Evolutionary conservation across 2,888 invertebrate genomes (phyloP).

Genomic region (Cyclophora punctaria): DNA sequence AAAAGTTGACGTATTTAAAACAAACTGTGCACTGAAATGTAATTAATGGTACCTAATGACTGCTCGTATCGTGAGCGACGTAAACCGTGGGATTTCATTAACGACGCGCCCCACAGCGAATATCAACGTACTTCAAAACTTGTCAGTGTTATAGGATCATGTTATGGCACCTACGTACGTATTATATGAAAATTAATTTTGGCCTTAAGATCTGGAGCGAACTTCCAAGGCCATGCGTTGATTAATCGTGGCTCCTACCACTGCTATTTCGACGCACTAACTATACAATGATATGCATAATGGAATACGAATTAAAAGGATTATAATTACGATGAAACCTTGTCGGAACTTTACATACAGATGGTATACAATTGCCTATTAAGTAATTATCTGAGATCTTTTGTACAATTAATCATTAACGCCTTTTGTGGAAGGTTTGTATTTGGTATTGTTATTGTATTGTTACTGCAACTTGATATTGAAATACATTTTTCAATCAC

Average conservation of each 20-base stretch:
- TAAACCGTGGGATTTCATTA: not conserved
- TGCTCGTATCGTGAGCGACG: constrained; percentile 6
- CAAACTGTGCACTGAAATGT: constrained; percentile 5
- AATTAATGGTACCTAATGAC: constrained; percentile 16
- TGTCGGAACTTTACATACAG: constrained; percentile 6
- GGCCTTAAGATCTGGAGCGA: constrained; percentile 39
- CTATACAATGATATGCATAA: constrained; percentile 23
- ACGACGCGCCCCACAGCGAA: constrained; percentile 3
- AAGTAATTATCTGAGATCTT: not conserved
- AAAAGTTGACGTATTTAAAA: too few relatives aligned
- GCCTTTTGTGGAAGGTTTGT: constrained; percentile 9
- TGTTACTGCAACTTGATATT: constrained; percentile 2
- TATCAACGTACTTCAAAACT: constrained; percentile 10
- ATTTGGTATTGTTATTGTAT: not conserved
- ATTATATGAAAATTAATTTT: constrained; percentile 37
- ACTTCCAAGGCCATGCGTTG: constrained; percentile 45
- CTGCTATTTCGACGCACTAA: constrained; percentile 18
- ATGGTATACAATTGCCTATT: not conserved
- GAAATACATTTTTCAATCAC: constrained; percentile 25
- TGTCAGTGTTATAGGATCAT: constrained; percentile 11
- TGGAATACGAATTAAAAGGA: constrained; percentile 30
- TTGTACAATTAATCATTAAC: constrained; percentile 11
- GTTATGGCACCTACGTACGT: constrained; percentile 22
- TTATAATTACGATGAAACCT: constrained; percentile 28
- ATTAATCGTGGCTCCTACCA: constrained; percentile 47